Percentiles rank a stretch among this genome's conserved stretches.
phyloP scores from a whole-genome alignment of 2,113 vertebrate species.

The Donacobius atricapilla region DNA sequence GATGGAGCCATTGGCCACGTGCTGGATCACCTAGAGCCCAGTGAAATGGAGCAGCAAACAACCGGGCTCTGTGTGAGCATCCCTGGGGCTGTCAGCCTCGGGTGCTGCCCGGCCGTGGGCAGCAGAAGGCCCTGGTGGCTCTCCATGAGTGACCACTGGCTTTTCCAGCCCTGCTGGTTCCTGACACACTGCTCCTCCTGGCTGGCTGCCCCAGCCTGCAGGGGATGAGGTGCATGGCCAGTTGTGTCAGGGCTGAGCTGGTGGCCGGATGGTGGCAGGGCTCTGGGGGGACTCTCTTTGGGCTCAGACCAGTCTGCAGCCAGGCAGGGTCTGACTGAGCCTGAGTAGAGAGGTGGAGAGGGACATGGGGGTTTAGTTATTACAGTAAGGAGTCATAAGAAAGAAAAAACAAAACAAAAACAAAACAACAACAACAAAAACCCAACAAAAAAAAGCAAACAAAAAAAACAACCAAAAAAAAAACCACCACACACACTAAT shows the following conservation, averaged over 20 bases:
- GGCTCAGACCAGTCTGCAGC: not conserved
- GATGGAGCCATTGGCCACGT: accelerated
- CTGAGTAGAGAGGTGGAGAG: not conserved
- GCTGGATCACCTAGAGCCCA: not conserved
- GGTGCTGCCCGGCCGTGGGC: not conserved
- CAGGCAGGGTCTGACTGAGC: not conserved
- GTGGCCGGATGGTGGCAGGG: not conserved
- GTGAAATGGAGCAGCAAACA: not conserved
- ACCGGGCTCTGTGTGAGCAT: not conserved
- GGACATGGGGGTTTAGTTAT: not conserved
- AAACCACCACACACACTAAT: accelerated
- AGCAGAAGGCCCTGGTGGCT: not conserved
- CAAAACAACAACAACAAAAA: too few relatives aligned
- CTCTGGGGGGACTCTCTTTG: not conserved
- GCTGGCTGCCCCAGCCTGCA: not conserved
- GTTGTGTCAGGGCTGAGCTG: not conserved
- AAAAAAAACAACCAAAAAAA: not conserved
- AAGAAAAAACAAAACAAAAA: too few relatives aligned
- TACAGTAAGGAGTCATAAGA: not conserved
- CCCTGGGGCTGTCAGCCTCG: not conserved
- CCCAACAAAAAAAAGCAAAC: too few relatives aligned
- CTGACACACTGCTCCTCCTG: accelerated
- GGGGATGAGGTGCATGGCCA: accelerated
- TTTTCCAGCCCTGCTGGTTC: not conserved
- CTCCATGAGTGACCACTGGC: not conserved